phyloP scores from a whole-genome alignment of 2,888 invertebrate species.

The Acholoe squamosa region DNA sequence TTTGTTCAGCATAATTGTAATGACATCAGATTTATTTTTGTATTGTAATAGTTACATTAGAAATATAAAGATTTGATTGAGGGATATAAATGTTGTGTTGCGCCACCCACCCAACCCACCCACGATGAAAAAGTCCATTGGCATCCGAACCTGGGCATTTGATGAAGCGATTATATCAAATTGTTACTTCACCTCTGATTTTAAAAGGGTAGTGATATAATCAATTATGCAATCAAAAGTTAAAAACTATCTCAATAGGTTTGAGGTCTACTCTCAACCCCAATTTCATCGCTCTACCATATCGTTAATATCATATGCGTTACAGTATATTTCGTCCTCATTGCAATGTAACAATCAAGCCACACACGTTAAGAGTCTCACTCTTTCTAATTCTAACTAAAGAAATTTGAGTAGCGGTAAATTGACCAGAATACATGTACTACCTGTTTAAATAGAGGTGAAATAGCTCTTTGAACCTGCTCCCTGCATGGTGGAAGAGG shows the following conservation, averaged over 20 bases:
- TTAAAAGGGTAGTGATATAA: background rate
- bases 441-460: background rate
- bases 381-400: too few relatives aligned
- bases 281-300: too few relatives aligned
- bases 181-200: background rate
- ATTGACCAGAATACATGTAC: too few relatives aligned
- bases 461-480: background rate
- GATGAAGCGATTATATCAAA: background rate
- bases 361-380: too few relatives aligned
- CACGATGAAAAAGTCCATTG: background rate
- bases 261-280: too few relatives aligned
- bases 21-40: background rate
- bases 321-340: too few relatives aligned
- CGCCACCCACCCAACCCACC: background rate
- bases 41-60: slow-evolving; percentile 19
- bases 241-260: background rate
- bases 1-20: background rate
- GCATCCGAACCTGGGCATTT: background rate
- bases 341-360: too few relatives aligned
- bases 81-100: background rate
- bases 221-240: background rate
- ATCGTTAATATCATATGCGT: too few relatives aligned
- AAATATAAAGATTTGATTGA: background rate
- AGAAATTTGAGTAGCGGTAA: too few relatives aligned
- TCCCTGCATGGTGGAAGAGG: slow-evolving; percentile 3